Evolutionary conservation across 2,797 vertebrate species (phyloP).

Genomic region (Naso thynnoides): DNA sequence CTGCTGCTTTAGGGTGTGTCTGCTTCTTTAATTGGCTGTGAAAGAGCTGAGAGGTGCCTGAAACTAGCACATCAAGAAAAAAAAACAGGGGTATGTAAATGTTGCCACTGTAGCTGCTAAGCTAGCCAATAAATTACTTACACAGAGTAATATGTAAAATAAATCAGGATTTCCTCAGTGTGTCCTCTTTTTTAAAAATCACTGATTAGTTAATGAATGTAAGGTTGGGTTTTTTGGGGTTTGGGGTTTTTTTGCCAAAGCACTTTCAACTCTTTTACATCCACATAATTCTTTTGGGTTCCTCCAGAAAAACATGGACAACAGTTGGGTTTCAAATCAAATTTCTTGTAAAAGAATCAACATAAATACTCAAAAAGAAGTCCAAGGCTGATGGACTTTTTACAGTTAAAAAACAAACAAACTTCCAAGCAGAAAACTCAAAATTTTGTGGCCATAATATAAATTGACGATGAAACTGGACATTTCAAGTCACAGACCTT

Average conservation of each 20-base stretch:
- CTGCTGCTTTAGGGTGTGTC: conserved; percentile 34
- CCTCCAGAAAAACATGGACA: not conserved
- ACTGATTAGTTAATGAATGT: no score
- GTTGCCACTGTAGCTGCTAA: not conserved
- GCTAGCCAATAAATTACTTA: not conserved
- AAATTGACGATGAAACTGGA: no score
- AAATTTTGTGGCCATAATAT: no score
- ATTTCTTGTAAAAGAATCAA: not conserved
- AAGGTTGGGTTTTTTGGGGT: no score
- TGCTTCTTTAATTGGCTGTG: conserved; percentile 6
- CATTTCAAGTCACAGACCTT: not conserved
- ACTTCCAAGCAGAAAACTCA: not conserved
- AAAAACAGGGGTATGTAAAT: conserved; percentile 3
- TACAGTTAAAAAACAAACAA: not conserved
- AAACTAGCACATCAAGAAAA: not conserved
- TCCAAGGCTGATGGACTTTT: not conserved
- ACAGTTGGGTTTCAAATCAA: no score
- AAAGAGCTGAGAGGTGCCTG: not conserved
- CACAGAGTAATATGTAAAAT: not conserved
- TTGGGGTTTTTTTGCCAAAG: no score
- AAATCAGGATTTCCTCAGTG: not conserved
- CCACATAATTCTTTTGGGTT: no score
- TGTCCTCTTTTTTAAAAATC: not conserved
- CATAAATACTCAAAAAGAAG: not conserved
- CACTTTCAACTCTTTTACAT: no score